Conservation (phyloP, 2,113 vertebrate genomes). For the Hymenochirus boettgeri region DNA sequence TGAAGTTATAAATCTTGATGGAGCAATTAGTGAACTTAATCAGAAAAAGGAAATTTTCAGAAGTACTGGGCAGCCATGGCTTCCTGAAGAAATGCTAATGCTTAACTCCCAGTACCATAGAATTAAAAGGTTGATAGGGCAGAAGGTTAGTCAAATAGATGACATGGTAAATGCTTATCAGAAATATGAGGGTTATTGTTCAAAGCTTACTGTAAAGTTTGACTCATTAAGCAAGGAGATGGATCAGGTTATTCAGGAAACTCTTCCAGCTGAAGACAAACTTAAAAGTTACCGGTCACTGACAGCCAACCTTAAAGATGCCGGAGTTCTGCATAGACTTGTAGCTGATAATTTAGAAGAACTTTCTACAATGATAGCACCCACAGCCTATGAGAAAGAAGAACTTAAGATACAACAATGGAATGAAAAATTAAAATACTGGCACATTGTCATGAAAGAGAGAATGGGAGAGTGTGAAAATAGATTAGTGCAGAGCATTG, state of each 20-base stretch:
- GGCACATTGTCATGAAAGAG: conserved; percentile 60
- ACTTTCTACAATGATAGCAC: conserved; percentile 68
- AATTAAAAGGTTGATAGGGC: conserved; percentile 68
- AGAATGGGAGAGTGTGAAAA: conserved; percentile 70
- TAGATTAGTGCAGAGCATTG: conserved; percentile 73
- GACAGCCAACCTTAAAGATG: conserved; percentile 69
- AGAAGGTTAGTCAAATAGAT: conserved; percentile 67
- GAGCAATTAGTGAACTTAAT: conserved; percentile 79
- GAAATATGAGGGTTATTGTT: conserved; percentile 64
- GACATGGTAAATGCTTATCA: conserved; percentile 64
- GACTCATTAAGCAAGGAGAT: conserved; percentile 65
- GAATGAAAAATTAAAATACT: conserved; percentile 65
- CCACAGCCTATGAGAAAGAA: conserved; percentile 61
- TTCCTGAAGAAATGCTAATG: conserved; percentile 74
- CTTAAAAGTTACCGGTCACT: conserved; percentile 76
- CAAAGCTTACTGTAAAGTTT: conserved; percentile 66
- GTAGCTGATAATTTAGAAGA: conserved; percentile 65
- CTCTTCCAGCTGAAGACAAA: conserved; percentile 66
- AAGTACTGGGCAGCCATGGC: conserved; percentile 80
- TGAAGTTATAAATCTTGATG: conserved; percentile 66
- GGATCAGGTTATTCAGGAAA: conserved; percentile 69
- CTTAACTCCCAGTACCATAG: conserved; percentile 65
- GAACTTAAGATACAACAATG: conserved; percentile 64
- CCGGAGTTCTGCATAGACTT: conserved; percentile 62
- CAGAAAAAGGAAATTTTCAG: conserved; percentile 87